Conservation (phyloP, 2,797 vertebrate species). For the Phataginus tetradactyla region DNA sequence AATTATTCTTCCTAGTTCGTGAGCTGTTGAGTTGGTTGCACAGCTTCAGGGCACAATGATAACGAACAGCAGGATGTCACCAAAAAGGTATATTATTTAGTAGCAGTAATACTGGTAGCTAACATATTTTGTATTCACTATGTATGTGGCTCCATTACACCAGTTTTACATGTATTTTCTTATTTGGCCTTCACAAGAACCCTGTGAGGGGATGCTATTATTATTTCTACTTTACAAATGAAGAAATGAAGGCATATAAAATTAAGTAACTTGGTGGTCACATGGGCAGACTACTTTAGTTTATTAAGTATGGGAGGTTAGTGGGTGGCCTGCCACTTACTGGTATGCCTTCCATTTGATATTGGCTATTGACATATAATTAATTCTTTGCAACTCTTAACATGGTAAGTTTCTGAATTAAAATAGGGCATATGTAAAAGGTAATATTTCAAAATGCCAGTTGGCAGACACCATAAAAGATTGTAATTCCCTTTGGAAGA, state of each 20-base stretch:
- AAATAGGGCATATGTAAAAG: background rate
- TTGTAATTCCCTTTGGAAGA: background rate
- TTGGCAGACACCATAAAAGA: background rate
- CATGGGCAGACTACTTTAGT: background rate
- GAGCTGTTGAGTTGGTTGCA: background rate
- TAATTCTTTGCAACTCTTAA: background rate
- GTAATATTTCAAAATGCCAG: constrained; percentile 23
- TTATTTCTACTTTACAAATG: background rate
- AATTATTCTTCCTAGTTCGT: background rate
- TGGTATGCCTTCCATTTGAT: background rate
- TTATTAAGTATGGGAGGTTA: background rate
- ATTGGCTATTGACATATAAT: background rate
- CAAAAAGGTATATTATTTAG: background rate
- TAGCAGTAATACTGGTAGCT: background rate
- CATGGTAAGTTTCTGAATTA: background rate
- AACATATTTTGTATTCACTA: background rate
- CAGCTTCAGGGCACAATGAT: background rate
- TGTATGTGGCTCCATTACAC: background rate
- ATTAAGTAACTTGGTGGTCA: background rate
- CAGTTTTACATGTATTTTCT: background rate
- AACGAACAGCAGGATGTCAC: background rate
- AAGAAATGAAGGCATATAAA: background rate
- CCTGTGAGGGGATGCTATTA: background rate
- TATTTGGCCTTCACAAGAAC: background rate
- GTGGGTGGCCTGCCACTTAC: background rate